Evolutionary conservation across 2,888 invertebrate species (phyloP).

Genomic region (Ypsolopha sequella): DNA sequence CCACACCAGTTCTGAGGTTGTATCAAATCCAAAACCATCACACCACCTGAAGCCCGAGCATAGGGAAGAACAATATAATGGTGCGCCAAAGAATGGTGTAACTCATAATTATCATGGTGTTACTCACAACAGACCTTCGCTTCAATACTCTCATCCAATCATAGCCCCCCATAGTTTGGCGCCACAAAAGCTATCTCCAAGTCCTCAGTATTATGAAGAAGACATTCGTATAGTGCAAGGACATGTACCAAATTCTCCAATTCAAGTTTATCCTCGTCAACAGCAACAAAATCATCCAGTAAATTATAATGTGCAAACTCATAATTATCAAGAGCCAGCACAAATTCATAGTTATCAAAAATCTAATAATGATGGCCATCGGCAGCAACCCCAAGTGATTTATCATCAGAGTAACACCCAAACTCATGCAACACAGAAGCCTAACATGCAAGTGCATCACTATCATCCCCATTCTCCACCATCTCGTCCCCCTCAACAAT

Average conservation of each 20-base stretch:
- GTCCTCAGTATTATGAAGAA: slow-evolving; percentile 36
- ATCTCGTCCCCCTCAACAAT: background rate
- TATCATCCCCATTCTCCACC: slow-evolving; percentile 6
- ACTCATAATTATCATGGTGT: background rate
- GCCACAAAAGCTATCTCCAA: slow-evolving; percentile 20
- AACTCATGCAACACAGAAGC: background rate
- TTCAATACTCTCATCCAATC: background rate
- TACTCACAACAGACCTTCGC: background rate
- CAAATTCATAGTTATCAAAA: background rate
- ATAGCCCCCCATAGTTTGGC: background rate
- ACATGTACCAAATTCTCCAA: slow-evolving; percentile 27
- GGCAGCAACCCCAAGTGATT: background rate
- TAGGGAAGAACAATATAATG: slow-evolving; percentile 13
- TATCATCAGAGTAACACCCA: background rate
- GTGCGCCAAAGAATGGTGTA: slow-evolving; percentile 12
- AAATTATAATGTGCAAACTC: background rate
- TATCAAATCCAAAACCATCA: background rate
- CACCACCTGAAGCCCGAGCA: slow-evolving; percentile 18
- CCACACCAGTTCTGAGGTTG: no score
- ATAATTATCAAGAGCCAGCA: background rate
- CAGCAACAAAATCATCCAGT: background rate
- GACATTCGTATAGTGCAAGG: slow-evolving; percentile 30
- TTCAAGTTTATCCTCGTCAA: slow-evolving; percentile 36
- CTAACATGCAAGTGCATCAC: slow-evolving; percentile 3
- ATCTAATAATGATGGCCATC: background rate